These are phyloP conservation scores for Ornithoptera alexandrae DNA, from an alignment of 2,888 invertebrate species.

Conservation along the genomic window DNA sequence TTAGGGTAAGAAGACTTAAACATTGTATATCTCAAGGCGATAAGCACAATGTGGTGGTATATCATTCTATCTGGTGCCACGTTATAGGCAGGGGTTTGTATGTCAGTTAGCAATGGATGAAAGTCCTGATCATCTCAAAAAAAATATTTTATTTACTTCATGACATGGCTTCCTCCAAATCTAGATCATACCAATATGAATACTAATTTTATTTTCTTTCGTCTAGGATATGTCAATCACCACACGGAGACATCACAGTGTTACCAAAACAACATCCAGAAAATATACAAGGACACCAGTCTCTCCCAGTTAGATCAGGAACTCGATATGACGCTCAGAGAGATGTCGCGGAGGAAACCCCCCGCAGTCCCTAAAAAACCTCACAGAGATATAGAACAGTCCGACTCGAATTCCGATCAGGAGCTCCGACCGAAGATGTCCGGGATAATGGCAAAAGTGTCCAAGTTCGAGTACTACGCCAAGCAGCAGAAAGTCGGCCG, in stretches of 20 bases:
- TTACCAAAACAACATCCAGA: slow-evolving; percentile 58
- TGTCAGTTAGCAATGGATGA: too few relatives aligned
- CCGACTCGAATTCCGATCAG: slow-evolving; percentile 74
- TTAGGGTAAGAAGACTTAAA: too few relatives aligned
- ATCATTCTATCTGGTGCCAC: too few relatives aligned
- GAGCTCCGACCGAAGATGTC: slow-evolving; percentile 66
- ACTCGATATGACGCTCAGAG: slow-evolving; percentile 69
- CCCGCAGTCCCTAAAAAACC: slow-evolving; percentile 83
- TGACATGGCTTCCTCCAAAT: too few relatives aligned
- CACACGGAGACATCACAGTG: slow-evolving; percentile 52
- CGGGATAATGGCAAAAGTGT: slow-evolving; percentile 86
- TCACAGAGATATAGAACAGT: slow-evolving; percentile 72
- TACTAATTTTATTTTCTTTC: slow-evolving; percentile 23
- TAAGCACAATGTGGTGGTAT: too few relatives aligned
- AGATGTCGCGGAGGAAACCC: slow-evolving; percentile 81
- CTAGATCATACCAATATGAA: too few relatives aligned
- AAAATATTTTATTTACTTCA: too few relatives aligned
- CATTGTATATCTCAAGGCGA: too few relatives aligned
- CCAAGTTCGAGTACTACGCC: slow-evolving; percentile 89
- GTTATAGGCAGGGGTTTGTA: too few relatives aligned
- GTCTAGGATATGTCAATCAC: slow-evolving; percentile 59
- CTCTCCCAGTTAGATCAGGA: slow-evolving; percentile 68
- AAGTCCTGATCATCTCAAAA: too few relatives aligned
- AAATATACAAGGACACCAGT: slow-evolving; percentile 62
- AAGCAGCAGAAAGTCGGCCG: slow-evolving; percentile 79